These are phyloP conservation scores for Orientallactaga bullata DNA, from an alignment of 2,113 vertebrate genomes.

Conservation along the genomic window DNA sequence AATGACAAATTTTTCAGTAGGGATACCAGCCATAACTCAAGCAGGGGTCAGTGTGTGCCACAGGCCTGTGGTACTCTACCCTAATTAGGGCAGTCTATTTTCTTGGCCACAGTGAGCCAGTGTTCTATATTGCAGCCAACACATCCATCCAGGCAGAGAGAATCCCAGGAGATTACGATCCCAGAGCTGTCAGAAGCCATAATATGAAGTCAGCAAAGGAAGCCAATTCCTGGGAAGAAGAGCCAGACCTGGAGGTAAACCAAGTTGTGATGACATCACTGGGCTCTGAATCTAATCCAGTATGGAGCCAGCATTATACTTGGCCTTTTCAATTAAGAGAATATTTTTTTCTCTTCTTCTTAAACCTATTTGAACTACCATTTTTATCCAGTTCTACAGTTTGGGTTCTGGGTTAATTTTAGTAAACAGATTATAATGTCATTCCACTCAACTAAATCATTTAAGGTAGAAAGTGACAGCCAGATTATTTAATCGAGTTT, in stretches of 20 bases:
- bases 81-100: background rate
- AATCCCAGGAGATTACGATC: constrained; percentile 42
- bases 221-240: constrained; percentile 20
- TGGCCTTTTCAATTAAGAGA: constrained; percentile 29
- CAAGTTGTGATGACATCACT: constrained; percentile 31
- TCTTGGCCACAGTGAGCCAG: background rate
- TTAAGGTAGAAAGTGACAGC: constrained; percentile 8
- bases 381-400: constrained; percentile 11
- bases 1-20: constrained; percentile 20
- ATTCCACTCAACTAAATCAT: constrained; percentile 21
- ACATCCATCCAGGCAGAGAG: constrained; percentile 21
- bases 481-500: constrained; percentile 12
- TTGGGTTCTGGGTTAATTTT: constrained; percentile 33
- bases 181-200: constrained; percentile 35
- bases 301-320: background rate
- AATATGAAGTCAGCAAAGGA: constrained; percentile 49
- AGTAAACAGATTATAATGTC: constrained; percentile 11
- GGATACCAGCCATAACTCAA: background rate
- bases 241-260: constrained; percentile 51
- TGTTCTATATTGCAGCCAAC: constrained; percentile 34
- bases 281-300: constrained; percentile 26
- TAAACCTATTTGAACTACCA: background rate
- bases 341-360: background rate
- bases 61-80: background rate
- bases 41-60: constrained; percentile 2